Evolutionary conservation across 2,888 invertebrate genomes (phyloP).

Genomic region (Eudasyphora cyanicolor): DNA sequence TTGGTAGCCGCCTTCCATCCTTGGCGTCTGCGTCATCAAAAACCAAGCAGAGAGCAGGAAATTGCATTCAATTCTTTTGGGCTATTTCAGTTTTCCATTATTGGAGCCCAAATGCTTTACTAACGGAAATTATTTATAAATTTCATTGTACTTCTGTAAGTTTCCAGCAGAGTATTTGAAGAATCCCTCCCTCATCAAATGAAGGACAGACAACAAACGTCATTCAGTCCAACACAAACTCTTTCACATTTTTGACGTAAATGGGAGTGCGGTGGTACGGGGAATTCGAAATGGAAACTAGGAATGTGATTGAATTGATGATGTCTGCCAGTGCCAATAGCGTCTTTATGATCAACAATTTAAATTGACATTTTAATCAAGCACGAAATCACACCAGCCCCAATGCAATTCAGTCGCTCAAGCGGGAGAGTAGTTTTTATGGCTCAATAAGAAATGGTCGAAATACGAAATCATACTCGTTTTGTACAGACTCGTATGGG

Average conservation of each 20-base stretch:
- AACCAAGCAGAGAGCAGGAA: constrained; percentile 8
- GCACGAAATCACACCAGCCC: not conserved
- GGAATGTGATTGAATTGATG: constrained; percentile 15
- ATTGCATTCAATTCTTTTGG: not conserved
- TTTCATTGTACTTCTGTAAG: constrained; percentile 9
- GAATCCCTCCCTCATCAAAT: not conserved
- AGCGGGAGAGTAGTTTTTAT: not conserved
- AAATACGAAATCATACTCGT: not conserved
- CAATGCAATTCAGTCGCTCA: not conserved
- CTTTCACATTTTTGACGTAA: not conserved
- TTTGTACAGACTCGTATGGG: too few species aligned
- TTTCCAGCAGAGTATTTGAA: too few species aligned
- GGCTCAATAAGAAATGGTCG: not conserved
- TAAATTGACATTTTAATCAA: constrained; percentile 21
- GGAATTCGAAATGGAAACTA: not conserved
- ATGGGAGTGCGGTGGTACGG: not conserved
- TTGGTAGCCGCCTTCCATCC: too few species aligned
- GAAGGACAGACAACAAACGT: not conserved
- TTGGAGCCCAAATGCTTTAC: not conserved
- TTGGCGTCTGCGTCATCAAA: too few species aligned
- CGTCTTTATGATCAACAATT: not conserved
- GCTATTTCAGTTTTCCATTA: not conserved
- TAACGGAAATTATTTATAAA: constrained; percentile 29
- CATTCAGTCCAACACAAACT: not conserved
- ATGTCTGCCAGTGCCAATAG: not conserved